Conservation (phyloP, 1,140 invertebrate species). For the Helicoverpa zea region DNA sequence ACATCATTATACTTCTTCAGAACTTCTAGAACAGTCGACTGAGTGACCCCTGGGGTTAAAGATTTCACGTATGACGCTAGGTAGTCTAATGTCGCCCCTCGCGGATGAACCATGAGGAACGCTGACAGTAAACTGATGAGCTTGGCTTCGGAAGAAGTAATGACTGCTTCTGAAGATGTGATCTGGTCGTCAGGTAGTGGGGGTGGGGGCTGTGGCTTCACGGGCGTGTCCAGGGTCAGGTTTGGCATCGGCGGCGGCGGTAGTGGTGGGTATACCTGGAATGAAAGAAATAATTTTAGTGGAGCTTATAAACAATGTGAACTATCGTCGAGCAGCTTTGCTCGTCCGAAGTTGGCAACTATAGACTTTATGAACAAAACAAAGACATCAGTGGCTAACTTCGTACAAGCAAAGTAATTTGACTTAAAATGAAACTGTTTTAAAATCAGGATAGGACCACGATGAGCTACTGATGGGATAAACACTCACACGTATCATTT, state of each 20-base stretch:
- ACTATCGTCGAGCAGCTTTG: background rate
- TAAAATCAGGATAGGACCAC: too few relatives aligned
- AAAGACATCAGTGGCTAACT: too few relatives aligned
- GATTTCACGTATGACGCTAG: constrained; percentile 72
- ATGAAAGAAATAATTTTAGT: constrained; percentile 20
- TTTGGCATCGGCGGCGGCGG: constrained; percentile 55
- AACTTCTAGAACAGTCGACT: constrained; percentile 61
- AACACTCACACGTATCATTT: too few relatives aligned
- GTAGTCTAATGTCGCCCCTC: constrained; percentile 71
- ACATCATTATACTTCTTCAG: constrained; percentile 71
- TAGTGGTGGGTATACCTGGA: constrained; percentile 59
- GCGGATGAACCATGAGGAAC: constrained; percentile 75
- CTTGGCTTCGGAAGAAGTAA: constrained; percentile 68
- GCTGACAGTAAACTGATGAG: constrained; percentile 75
- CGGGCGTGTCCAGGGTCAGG: background rate
- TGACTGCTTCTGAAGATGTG: constrained; percentile 42
- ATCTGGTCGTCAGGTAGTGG: constrained; percentile 50
- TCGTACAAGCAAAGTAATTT: too few relatives aligned
- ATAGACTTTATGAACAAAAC: too few relatives aligned
- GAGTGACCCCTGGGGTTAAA: constrained; percentile 65
- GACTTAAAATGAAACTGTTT: too few relatives aligned
- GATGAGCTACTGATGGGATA: too few relatives aligned
- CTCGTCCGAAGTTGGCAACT: too few relatives aligned
- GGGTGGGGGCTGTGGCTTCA: constrained; percentile 50
- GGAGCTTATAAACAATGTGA: background rate